phyloP scores from a whole-genome alignment of 2,797 vertebrate genomes.

The Lycodopsis pacificus region DNA sequence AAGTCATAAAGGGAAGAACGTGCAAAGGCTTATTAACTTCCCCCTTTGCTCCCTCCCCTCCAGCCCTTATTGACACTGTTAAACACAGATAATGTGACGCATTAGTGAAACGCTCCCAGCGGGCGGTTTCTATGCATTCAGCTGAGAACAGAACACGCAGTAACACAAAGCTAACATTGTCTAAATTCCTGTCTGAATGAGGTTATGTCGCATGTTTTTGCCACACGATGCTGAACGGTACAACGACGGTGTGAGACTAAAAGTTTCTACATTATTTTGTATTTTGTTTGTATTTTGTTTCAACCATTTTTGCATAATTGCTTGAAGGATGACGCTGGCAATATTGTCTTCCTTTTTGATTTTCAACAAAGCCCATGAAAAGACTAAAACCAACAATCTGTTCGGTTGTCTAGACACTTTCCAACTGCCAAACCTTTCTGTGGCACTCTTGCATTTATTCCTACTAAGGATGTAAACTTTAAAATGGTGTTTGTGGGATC shows the following conservation, averaged over 20 bases:
- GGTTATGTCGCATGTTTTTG: neutral
- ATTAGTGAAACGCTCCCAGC: slow-evolving; percentile 34
- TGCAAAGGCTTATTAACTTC: slow-evolving; percentile 62
- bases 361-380: neutral
- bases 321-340: neutral
- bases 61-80: slow-evolving; percentile 58
- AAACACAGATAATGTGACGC: slow-evolving; percentile 56
- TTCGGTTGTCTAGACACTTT: neutral
- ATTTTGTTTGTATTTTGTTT: neutral
- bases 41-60: slow-evolving; percentile 26
- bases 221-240: neutral
- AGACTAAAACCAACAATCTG: neutral
- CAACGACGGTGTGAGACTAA: neutral
- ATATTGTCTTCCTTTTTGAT: neutral
- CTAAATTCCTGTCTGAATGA: neutral
- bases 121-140: slow-evolving; percentile 8
- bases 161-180: neutral
- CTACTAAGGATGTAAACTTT: neutral
- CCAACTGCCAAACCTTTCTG: neutral
- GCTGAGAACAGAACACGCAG: slow-evolving; percentile 19
- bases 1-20: slow-evolving; percentile 50
- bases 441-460: neutral
- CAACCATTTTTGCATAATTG: neutral
- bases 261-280: neutral
- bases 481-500: neutral